phyloP scores from a whole-genome alignment of 2,797 vertebrate genomes.

The Trichosurus vulpecula region DNA sequence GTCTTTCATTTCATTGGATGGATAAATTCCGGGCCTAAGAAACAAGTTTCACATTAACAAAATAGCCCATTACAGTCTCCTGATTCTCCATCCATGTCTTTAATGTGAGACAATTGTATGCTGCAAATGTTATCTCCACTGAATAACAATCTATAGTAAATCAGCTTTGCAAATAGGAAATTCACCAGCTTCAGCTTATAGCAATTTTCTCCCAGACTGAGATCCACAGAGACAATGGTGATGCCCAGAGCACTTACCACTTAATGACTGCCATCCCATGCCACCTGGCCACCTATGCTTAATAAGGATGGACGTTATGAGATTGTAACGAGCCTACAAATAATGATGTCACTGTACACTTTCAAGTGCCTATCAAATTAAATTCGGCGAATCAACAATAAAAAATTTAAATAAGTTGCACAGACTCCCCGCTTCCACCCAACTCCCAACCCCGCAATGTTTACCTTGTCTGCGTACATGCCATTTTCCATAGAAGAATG shows the following conservation, averaged over 20 bases:
- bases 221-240: not conserved
- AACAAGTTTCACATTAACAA: not conserved
- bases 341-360: not conserved
- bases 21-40: constrained; percentile 1
- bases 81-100: not conserved
- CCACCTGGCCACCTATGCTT: not conserved
- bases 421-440: not conserved
- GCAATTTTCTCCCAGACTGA: not conserved
- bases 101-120: not conserved
- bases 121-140: not conserved
- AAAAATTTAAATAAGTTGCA: not conserved
- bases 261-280: not conserved
- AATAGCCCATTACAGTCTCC: not conserved
- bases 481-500: not conserved
- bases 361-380: not conserved
- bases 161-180: not conserved
- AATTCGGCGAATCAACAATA: not conserved
- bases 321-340: not conserved
- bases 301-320: not conserved
- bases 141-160: constrained; percentile 2
- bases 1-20: not conserved
- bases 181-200: not conserved
- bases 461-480: not conserved
- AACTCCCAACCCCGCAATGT: not conserved
- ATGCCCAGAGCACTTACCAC: not conserved